Base-by-base conservation (phyloP, 2,113 vertebrate genomes). In the Anser cygnoides region DNA sequence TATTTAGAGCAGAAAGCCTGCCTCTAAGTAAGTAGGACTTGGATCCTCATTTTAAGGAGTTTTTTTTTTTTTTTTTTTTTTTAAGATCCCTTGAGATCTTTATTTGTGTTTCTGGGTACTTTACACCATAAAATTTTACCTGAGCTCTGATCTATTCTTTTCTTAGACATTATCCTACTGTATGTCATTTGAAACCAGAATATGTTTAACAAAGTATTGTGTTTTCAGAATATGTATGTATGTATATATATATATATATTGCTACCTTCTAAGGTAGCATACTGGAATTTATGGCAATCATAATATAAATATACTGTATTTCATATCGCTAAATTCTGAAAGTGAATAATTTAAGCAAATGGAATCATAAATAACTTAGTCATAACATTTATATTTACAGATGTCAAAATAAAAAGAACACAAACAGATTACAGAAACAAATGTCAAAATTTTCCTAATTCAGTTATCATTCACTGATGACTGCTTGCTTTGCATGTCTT, bases 181-280 rank as follows among this genome's bases (percentile, higher is more conserved):
- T 0, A 0, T n/a, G 17, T 15, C 20, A 63, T 9, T 31, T 29
- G 52, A 83, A 66, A 74, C 0, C 3, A 59, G 8, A 75, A 52
- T n/a, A 35, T 55, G 13, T 1, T 88, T 72, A 41, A 21, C 22
- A 43, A 46, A 43, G 3, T 23, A 10, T 7, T 6, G 2, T 25
- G n/a, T 50, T 68, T 58, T 68, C 46, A 49, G 49, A 50, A 50
- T 50, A 50, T 50, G 11, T 23, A 50, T 50, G 22, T 50, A 6
- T 50, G 23, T 23, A 50, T 50, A 50, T 50, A 50, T 50, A 50
- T 50, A 11, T 10, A 68, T n/a, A 22, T 6, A 6, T 49, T 11
- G 46, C 19, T 74, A 39, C 3, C 6, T 39, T 66, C 57, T 13
- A 75, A 93, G 10, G 39, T 35, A 63, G 16, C 19, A 61, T 68